Evolutionary conservation across 2,797 vertebrate genomes (phyloP).

Genomic region (Garrulus glandarius): DNA sequence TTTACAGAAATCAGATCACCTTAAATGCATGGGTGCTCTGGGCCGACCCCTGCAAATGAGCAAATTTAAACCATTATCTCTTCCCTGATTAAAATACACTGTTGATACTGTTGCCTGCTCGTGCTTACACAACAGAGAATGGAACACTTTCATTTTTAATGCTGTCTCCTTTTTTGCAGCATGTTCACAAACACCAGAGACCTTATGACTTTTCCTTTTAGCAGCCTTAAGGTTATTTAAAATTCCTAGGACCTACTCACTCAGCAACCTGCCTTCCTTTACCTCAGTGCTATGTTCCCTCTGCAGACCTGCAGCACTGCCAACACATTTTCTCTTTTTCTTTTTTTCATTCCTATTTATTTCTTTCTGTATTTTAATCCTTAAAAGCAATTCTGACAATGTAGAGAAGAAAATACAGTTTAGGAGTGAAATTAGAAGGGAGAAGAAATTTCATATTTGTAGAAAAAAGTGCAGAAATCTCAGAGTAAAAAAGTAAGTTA

Average conservation of each 20-base stretch:
- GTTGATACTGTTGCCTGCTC: neutral
- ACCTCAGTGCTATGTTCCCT: neutral
- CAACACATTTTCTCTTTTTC: neutral
- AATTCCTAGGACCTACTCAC: neutral
- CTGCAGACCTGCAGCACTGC: neutral
- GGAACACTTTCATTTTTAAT: neutral
- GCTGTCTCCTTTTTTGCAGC: neutral
- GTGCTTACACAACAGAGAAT: neutral
- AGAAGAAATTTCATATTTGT: neutral
- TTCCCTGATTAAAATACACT: neutral
- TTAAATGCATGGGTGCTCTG: neutral
- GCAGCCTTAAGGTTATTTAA: neutral
- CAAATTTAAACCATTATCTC: neutral
- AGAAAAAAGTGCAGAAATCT: neutral
- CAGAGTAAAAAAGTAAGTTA: too few species aligned
- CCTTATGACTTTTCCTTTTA: neutral
- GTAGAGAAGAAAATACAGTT: neutral
- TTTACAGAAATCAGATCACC: neutral
- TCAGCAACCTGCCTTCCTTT: neutral
- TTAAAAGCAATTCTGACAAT: neutral
- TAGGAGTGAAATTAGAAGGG: neutral
- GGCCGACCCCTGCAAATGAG: neutral
- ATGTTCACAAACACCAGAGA: neutral
- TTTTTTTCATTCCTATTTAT: neutral
- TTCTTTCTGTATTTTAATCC: neutral